A percentile compares a stretch with the other conserved stretches of the same genome.
Evolutionary conservation across 2,113 vertebrate species (phyloP).

Genomic region (Anolis carolinensis): DNA sequence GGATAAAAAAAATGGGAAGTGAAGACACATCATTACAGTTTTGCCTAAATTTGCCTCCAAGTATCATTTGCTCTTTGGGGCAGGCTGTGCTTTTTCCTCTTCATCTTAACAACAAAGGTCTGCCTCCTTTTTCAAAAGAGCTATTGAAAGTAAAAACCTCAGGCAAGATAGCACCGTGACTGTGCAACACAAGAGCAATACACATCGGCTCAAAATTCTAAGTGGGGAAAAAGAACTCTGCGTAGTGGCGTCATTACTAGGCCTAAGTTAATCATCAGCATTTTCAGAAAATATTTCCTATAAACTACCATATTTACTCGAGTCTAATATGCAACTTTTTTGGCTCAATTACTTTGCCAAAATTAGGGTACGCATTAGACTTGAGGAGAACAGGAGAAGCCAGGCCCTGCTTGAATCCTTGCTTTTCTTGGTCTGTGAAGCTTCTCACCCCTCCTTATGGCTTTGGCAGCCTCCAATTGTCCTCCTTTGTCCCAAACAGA

Average conservation of each 20-base stretch:
- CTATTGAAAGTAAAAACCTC: neutral
- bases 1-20: neutral
- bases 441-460: too few relatives aligned
- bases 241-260: neutral
- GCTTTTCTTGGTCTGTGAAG: too few relatives aligned
- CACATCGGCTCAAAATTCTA: neutral
- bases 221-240: neutral
- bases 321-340: too few relatives aligned
- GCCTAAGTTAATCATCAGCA: neutral
- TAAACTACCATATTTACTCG: too few relatives aligned
- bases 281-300: too few relatives aligned
- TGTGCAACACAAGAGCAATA: too few relatives aligned
- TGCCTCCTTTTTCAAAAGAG: neutral
- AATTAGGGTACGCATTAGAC: too few relatives aligned
- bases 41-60: neutral
- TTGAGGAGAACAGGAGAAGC: too few relatives aligned
- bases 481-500: neutral
- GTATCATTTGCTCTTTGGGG: neutral
- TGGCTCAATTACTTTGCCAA: too few relatives aligned
- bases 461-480: neutral
- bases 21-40: neutral
- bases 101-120: neutral
- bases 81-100: neutral
- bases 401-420: too few relatives aligned
- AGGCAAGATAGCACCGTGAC: neutral